Base-by-base conservation (phyloP, 2,888 invertebrate species). In the Yponomeuta evonymella region DNA sequence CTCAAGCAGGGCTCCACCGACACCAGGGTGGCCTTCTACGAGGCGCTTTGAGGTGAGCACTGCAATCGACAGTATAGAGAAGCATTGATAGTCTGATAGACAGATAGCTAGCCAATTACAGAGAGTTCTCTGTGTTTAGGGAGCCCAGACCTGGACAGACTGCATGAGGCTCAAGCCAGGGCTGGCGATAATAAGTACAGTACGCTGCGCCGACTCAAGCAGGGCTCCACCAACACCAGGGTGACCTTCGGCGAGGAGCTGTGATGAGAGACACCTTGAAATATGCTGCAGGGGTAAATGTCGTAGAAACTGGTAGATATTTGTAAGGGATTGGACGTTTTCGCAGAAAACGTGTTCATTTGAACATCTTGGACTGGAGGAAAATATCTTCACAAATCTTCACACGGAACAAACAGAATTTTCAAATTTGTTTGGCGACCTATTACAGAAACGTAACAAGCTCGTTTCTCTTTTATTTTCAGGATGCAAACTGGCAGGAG, bases 211-310 rank as follows among this genome's bases (percentile, higher is more conserved):
- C 96, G 97, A 91, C 96, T 98, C 75, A 97, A 97, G 84, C 97
- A 98, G 70, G 98, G 98, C 70, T 97, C 98, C 72, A 97, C 98
- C 1, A 97, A 97, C 90, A 97, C 98, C 33, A 93, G 99, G 73
- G 98, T 99, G 70, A 98, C 98, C 70, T 98, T 98, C 93, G 99
- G 98, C 85, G 98, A 99, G 87, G 98, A 98, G 82, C 94, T 99
- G 77, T 98, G 93, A 43, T 9, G 51, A 12, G 51, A 58, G 51
- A 23, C 23, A 23, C 23, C 23, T 23, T 23, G 23, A 23, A 23
- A 23, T 23, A 23, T 23, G 1, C 23, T 23, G 23, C 1, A 23
- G 23, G 23, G 23, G 23, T 2, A 36, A 36, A 36, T 36, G 36
- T 36, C 5, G 36, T 2, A 1, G 36, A 36, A 36, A 36, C 36